Evolutionary conservation across 2,113 vertebrate species (phyloP).

Genomic region (Opisthocomus hoazin): DNA sequence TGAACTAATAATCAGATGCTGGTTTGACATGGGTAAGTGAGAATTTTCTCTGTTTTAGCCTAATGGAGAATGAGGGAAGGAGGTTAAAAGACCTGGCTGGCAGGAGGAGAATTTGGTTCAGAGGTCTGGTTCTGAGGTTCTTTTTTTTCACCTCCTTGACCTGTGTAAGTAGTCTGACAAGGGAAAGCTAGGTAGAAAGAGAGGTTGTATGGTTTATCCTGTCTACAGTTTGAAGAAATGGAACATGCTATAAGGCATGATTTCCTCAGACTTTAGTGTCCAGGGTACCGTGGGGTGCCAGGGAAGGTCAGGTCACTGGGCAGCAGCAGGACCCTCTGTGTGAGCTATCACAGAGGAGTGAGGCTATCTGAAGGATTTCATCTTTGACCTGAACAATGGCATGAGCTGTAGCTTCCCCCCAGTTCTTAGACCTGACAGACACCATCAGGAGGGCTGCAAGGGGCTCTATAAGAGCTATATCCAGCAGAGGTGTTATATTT

Average conservation of each 20-base stretch:
- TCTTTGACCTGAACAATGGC: neutral
- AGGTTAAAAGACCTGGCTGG: neutral
- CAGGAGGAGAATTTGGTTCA: neutral
- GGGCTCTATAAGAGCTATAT: neutral
- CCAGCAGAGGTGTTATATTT: neutral
- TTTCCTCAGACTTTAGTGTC: neutral
- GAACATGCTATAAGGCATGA: neutral
- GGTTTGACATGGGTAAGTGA: neutral
- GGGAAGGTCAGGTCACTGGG: neutral
- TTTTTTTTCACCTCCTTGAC: neutral
- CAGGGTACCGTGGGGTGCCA: neutral
- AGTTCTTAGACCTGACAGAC: neutral
- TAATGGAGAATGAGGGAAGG: neutral
- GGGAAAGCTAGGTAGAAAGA: neutral
- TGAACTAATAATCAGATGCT: neutral
- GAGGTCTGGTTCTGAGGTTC: neutral
- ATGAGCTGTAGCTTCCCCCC: neutral
- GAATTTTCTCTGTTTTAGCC: neutral
- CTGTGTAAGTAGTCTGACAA: accelerated
- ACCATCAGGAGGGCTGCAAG: neutral
- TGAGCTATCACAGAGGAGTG: neutral
- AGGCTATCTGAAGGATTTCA: neutral
- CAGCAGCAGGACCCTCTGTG: neutral
- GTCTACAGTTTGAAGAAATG: neutral
- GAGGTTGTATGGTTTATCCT: neutral